These are phyloP conservation scores for Nysson spinosus DNA, from an alignment of 2,888 invertebrate species.

Conservation along the genomic window DNA sequence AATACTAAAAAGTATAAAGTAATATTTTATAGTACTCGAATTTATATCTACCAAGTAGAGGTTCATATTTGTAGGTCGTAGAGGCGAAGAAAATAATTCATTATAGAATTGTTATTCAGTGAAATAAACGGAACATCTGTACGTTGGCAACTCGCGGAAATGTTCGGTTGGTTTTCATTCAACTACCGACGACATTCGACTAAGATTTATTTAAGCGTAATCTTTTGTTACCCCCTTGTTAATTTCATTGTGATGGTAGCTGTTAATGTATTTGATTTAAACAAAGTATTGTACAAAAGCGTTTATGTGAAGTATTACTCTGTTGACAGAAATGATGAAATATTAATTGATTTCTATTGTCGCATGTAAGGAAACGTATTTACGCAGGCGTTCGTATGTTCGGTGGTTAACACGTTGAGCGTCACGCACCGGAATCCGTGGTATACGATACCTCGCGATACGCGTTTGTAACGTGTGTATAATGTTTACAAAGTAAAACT, in stretches of 20 bases:
- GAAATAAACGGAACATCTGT: slow-evolving; percentile 21
- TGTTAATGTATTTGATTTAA: slow-evolving; percentile 32
- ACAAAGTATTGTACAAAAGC: slow-evolving; percentile 31
- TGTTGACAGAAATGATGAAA: slow-evolving; percentile 4
- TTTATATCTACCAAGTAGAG: slow-evolving; percentile 38
- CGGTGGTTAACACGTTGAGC: no score
- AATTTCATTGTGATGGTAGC: slow-evolving; percentile 43
- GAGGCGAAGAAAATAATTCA: slow-evolving; percentile 12
- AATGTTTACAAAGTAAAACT: no score
- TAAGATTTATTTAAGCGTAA: slow-evolving; percentile 13
- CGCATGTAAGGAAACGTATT: slow-evolving; percentile 4
- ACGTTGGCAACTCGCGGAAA: no score
- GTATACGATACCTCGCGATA: no score
- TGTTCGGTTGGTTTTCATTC: slow-evolving; percentile 38
- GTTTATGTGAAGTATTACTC: slow-evolving; percentile 10
- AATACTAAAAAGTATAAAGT: slow-evolving; percentile 27
- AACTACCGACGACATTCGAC: slow-evolving; percentile 12
- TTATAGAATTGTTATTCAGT: slow-evolving; percentile 31
- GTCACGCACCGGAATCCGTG: no score
- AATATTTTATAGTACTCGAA: slow-evolving; percentile 51
- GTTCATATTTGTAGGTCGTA: slow-evolving; percentile 37
- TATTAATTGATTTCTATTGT: slow-evolving; percentile 25
- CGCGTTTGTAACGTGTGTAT: no score
- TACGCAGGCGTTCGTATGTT: slow-evolving; percentile 10
- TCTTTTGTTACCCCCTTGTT: slow-evolving; percentile 27